Evolutionary conservation across 2,888 invertebrate species (phyloP), one percentile per base, ranked within the genome.

Genomic region (Caenorhabditis imperialis): DNA sequence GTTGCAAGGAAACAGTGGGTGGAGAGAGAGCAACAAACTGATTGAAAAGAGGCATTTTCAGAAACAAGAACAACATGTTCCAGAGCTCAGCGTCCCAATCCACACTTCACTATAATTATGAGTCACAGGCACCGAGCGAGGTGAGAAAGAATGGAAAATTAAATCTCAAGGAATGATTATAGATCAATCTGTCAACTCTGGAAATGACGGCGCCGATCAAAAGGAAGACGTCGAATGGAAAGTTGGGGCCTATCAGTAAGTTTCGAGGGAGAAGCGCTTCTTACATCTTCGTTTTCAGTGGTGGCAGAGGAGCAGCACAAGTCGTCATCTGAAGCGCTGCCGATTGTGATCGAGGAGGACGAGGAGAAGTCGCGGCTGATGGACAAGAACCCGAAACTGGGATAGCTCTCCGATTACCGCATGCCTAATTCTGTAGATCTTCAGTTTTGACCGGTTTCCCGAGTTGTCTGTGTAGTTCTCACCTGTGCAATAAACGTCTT

Each of bases 301-400:
- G 72, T 63, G n/a, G 50, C 61, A 33, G 61, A 65, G 23, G 73
- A 67, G 30, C 67, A 65, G 38, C 69, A 62, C 53, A 75, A 69
- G 30, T 30, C 55, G 6, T 75, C 74, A 0, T 48, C 62, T 1
- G 74, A 75, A 51, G 74, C 48, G 10, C 45, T 75, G 4, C 69
- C 74, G 16, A 75, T 69, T 51, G 69, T 75, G 18, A 33, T 75
- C n/a, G 74, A 75, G 27, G 74, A 75, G 16, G 74, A 74, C 22
- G 74, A 74, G 53, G 67, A 74, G 25, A 62, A 48, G 51, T 44
- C 67, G 25, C 50, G 23, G 22, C 57, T 67, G 67, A n/a, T 67
- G 51, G 67, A 67, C 8, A 67, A 58, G 35, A 25, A 33, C n/a
- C n/a, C 47, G 2, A 55, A 50, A 23, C 40, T 55, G 8, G 8